Evolutionary conservation across 1,140 invertebrate genomes (phyloP), one percentile per base, ranked within the genome.

Genomic region (Helicorthomorpha holstii): DNA sequence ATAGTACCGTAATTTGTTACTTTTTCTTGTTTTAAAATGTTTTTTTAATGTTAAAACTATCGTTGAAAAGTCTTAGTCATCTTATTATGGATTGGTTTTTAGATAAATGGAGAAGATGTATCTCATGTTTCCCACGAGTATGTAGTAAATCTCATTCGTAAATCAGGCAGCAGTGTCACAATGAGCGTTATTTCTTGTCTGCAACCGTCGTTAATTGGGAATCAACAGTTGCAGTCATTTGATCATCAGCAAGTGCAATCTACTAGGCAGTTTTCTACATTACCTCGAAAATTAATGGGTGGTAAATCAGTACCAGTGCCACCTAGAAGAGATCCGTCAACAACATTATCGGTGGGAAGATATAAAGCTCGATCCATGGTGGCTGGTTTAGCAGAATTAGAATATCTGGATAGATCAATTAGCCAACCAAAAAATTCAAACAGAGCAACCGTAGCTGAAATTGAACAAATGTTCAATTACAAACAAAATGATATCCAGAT

Each of bases 71-170:
- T 50, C 41, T 43, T 21, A 12, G 22, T 54, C 3, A 44, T 48
- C 38, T 27, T n/a, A 21, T 49, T 49, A 49, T 49, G 29, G 29
- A 7, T 7, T 24, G 44, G 45, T 48, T 68, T 69, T 2, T 66
- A 89, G 85, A 97, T 98, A 57, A 97, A 97, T 69, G 89, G 86
- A 34, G 85, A 94, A 66, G 92, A 98, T 69, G 93, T 98, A 14
- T 83, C 85, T 7, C 83, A 82, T 49, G 87, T 89, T 43, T 91
- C 90, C 2, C 94, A 98, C 70, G 94, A 98, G 65, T 81, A 89
- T 64, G 93, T 97, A 3, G 95, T 98, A 19, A 85, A 93, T 64
- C 71, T 96, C 57, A 98, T 98, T 60, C 77, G 93, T 50, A 82
- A 83, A 53, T 91, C 90, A 2, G 91, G 90, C 2, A 85, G 95